Evolutionary conservation across 2,888 invertebrate genomes (phyloP), one percentile per base, ranked within the genome.

Genomic region (Dioctria linearis): DNA sequence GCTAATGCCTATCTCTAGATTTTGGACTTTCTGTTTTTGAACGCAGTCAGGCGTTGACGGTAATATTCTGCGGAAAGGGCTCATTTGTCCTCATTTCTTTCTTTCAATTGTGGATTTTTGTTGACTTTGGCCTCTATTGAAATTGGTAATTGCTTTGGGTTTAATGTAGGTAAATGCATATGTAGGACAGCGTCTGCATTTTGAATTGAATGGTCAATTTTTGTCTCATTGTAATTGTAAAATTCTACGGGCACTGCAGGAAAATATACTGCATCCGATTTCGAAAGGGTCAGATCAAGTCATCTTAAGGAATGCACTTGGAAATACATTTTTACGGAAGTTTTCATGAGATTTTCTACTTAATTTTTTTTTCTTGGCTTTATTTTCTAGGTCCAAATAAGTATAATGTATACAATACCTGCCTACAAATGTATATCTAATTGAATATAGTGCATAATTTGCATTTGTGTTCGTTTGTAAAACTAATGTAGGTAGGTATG

Each of bases 11-110:
- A 25, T 25, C 25, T 25, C 25, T 1, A 25, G 25, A 25, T 25
- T 25, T 25, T 25, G 63, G 40, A 63, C 8, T 63, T 40, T 63
- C 40, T 40, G 59, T 42, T 46, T 46, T 9, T 76, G 49, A 63
- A 46, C 63, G 76, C 46, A 63, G 76, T 63, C 76, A 76, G 76
- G 63, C 76, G 76, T 63, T 76, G 76, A 63, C 76, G 49, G 49
- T 63, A 63, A 76, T 63, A 49, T 63, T 39, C 42, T 11, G 1
- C 57, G 42, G 59, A 73, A 54, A 59, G 57, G 73, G 73, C 54
- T 71, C 71, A 73, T 57, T 57, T 76, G 76, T 76, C 76, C 76
- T 39, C 76, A 63, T 76, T 76, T 76, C 59, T 63, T 63, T 37
- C 37, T 43, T 75, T 75, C 73, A 25, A 25, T 61, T 8, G 13